Conservation (phyloP, 2,888 invertebrate species). For the Atherix ibis region DNA sequence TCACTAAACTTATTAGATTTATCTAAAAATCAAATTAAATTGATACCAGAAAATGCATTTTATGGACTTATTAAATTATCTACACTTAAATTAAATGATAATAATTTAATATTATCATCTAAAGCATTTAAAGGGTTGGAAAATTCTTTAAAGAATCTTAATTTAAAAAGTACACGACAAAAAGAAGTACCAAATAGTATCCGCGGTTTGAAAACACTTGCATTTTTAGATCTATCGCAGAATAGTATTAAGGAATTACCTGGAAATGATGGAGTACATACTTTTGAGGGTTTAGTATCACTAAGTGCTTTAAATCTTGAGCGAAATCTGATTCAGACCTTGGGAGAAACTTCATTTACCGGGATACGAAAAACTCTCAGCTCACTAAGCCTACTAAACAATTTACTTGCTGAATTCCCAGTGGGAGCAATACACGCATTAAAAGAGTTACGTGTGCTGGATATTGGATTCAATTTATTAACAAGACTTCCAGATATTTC, state of each 20-base stretch:
- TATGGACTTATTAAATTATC: conserved; percentile 52
- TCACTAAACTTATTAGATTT: conserved; percentile 68
- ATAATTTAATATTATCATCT: conserved; percentile 58
- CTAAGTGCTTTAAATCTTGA: conserved; percentile 67
- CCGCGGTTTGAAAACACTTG: conserved; percentile 57
- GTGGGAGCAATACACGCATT: conserved; percentile 61
- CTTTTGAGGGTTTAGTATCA: conserved; percentile 63
- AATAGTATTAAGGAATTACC: conserved; percentile 73
- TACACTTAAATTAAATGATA: conserved; percentile 74
- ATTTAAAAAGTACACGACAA: conserved; percentile 74
- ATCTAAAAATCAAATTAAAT: conserved; percentile 61
- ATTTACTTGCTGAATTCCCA: conserved; percentile 76
- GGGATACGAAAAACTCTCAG: conserved; percentile 70
- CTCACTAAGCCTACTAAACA: conserved; percentile 77
- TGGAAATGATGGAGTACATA: conserved; percentile 45
- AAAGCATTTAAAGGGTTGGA: conserved; percentile 67
- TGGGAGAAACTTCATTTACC: conserved; percentile 59
- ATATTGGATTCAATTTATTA: conserved; percentile 81
- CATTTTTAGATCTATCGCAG: conserved; percentile 79
- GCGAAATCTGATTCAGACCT: conserved; percentile 65
- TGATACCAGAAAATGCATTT: conserved; percentile 62
- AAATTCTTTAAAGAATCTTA: conserved; percentile 67
- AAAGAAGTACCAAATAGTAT: conserved; percentile 66
- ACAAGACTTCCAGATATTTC: conserved; percentile 66
- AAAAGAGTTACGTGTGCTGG: conserved; percentile 68